Evolutionary conservation across 23 tunicate genomes (phyloP).

Genomic region (Ciona savignyi): DNA sequence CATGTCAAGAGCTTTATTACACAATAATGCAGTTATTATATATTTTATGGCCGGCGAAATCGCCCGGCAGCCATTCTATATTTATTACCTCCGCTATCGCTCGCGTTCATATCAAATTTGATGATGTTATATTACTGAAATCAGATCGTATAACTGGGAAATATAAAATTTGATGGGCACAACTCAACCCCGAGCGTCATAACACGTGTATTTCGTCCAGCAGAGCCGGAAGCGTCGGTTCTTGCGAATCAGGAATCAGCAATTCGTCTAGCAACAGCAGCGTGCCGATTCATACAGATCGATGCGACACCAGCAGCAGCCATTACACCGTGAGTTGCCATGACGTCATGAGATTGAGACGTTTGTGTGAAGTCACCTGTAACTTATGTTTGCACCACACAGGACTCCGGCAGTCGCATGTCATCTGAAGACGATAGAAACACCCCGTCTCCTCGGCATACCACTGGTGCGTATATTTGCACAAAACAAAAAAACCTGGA

Average conservation of each 20-base stretch:
- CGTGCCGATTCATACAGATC: background rate
- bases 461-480: constrained; percentile 20
- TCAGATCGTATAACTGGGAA: background rate
- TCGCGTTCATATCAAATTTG: no score
- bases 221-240: constrained; percentile 56
- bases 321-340: background rate
- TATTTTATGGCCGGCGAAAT: no score
- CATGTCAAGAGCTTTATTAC: background rate
- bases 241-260: constrained; percentile 71
- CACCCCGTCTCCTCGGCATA: constrained; percentile 56
- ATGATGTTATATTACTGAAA: background rate
- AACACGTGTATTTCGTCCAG: background rate
- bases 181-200: background rate
- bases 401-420: constrained; percentile 33
- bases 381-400: no score
- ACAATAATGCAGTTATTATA: no score
- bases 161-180: background rate
- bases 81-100: background rate
- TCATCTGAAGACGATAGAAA: constrained; percentile 70
- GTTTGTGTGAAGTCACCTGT: no score
- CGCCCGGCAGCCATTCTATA: background rate
- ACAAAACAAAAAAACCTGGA: no score
- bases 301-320: background rate
- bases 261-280: constrained; percentile 37
- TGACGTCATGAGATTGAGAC: no score